Conservation (phyloP, 1,140 invertebrate species). For the Mizuhopecten yessoensis region DNA sequence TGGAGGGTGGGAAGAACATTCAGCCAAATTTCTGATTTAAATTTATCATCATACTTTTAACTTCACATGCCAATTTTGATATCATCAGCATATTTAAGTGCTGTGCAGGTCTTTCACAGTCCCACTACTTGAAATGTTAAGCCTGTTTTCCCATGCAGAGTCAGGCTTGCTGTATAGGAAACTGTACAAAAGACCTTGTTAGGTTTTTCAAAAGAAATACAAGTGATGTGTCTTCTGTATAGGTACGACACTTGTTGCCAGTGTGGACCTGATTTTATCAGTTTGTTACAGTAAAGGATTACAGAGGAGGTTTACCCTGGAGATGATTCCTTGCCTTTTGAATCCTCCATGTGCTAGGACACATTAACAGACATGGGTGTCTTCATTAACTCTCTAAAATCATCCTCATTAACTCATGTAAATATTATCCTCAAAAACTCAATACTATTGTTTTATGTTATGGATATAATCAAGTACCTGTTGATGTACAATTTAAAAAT, state of each 20-base stretch:
- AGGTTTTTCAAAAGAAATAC: background rate
- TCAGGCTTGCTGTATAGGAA: background rate
- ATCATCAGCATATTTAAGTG: background rate
- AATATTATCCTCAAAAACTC: too few species aligned
- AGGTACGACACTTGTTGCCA: too few species aligned
- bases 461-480: too few species aligned
- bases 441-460: too few species aligned
- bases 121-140: background rate
- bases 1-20: background rate
- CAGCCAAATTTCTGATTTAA: background rate
- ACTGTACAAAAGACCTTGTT: background rate
- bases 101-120: background rate
- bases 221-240: background rate
- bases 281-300: background rate
- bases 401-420: too few species aligned
- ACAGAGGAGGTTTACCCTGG: background rate
- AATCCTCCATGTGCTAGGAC: too few species aligned
- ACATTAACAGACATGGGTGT: too few species aligned
- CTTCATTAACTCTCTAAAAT: too few species aligned
- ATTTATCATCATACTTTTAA: background rate
- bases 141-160: background rate
- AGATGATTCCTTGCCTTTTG: too few species aligned
- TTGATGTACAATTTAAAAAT: too few species aligned
- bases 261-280: background rate
- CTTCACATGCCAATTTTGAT: background rate